Percentiles rank a stretch among this genome's conserved stretches.
phyloP scores from a whole-genome alignment of 2,888 invertebrate genomes.

The Eupelmus urozonus region DNA sequence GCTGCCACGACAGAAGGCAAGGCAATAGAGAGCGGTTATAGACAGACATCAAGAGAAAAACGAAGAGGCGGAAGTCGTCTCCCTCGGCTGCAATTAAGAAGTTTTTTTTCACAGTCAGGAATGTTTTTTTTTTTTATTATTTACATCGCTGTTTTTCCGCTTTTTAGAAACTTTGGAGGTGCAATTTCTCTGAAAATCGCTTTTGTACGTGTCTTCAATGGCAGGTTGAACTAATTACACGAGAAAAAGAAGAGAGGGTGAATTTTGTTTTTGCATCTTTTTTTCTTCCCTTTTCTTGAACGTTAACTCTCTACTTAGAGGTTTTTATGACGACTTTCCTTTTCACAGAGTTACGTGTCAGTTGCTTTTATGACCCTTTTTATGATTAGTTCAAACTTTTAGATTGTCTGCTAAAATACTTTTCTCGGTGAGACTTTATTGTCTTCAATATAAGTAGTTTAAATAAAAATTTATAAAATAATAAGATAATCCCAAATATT shows the following conservation, averaged over 20 bases:
- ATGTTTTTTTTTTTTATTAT: slow-evolving; percentile 2
- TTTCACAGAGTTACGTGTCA: background rate
- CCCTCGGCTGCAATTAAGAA: slow-evolving; percentile 72
- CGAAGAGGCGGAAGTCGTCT: slow-evolving; percentile 72
- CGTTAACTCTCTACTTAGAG: background rate
- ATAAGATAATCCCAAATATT: too few species aligned
- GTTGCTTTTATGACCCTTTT: too few species aligned
- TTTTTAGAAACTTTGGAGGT: slow-evolving; percentile 8
- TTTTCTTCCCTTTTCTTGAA: slow-evolving; percentile 20
- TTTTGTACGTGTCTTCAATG: background rate
- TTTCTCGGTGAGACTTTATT: too few species aligned
- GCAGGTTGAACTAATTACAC: background rate
- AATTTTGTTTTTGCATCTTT: slow-evolving; percentile 36
- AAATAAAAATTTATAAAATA: too few species aligned
- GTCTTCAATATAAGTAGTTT: too few species aligned
- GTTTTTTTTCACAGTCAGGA: slow-evolving; percentile 19
- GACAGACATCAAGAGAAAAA: slow-evolving; percentile 74
- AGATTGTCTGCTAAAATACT: too few species aligned
- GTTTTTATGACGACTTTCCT: slow-evolving; percentile 14
- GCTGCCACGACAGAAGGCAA: slow-evolving; percentile 73
- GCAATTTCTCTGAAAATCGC: slow-evolving; percentile 53
- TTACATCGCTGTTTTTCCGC: background rate
- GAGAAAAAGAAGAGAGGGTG: slow-evolving; percentile 18
- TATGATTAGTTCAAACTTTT: too few species aligned
- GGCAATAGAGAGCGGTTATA: slow-evolving; percentile 74